Evolutionary conservation across 2,888 invertebrate genomes (phyloP), one percentile per base, ranked within the genome.

Genomic region (Cryptosula pallasiana): DNA sequence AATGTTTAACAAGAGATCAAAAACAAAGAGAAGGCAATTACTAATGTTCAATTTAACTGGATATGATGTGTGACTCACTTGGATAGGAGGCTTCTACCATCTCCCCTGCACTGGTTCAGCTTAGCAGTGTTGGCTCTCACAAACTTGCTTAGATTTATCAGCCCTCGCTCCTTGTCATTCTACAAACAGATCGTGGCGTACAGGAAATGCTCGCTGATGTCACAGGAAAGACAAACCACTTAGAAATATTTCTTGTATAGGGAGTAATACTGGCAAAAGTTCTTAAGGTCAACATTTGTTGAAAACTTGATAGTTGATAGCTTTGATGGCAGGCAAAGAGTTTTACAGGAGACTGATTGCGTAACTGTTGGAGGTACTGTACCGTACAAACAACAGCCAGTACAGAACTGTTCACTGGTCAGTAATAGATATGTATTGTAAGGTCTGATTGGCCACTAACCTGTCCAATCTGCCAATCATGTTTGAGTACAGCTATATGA

Each of bases 31-130:
- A 45, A n/a, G n/a, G n/a, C n/a, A n/a, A n/a, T n/a, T n/a, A n/a
- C n/a, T n/a, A n/a, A n/a, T n/a, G n/a, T n/a, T n/a, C n/a, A n/a
- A n/a, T n/a, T n/a, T n/a, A n/a, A n/a, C n/a, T n/a, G n/a, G 45
- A 45, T 45, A 45, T 20, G 45, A 45, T n/a, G n/a, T n/a, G n/a
- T 63, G 3, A 63, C 63, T 27, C 32, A 63, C 63, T 63, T 63
- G 2, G 63, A 63, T 16, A 63, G 63, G 13, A 63, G 32, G 27
- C 63, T 63, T 32, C 32, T 27, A 2, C 63, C 63, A 29, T 63
- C 63, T 25, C 63, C 27, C 32, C 63, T 63, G 32, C 34, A 63
- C 63, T 63, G 63, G 27, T 20, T 25, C 13, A 63, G 63, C n/a
- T 63, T 63, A 13, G 32, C 63, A 29, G 25, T 27, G 27, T 63